A percentile compares a stretch with the other conserved stretches of the same genome.
phyloP scores from a whole-genome alignment of 2,888 invertebrate species.

The Stictocephala bisonia region DNA sequence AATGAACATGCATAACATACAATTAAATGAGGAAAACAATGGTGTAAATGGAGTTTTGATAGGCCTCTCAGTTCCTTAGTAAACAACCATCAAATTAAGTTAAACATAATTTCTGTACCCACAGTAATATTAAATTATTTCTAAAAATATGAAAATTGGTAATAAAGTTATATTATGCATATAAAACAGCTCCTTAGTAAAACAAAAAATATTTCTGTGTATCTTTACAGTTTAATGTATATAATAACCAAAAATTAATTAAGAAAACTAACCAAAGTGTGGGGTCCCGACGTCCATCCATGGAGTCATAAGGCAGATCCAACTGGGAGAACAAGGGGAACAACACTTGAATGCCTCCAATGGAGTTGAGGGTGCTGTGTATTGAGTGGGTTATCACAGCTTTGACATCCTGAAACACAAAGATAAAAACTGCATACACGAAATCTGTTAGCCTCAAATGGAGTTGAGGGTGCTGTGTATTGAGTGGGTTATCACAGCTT shows the following conservation, averaged over 20 bases:
- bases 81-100: too few species aligned
- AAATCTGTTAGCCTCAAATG: conserved; percentile 98
- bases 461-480: conserved; percentile 99
- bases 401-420: conserved; percentile 88
- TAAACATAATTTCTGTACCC: too few species aligned
- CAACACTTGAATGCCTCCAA: conserved; percentile 98
- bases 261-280: conserved; percentile 80
- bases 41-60: too few species aligned
- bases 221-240: conserved; percentile 38
- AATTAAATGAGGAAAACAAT: too few species aligned
- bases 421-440: conserved; percentile 45
- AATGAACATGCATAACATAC: too few species aligned
- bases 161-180: background rate
- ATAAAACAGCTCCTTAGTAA: background rate
- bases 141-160: conserved; percentile 46
- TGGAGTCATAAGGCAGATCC: conserved; percentile 87
- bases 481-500: conserved; percentile 98
- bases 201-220: conserved; percentile 11
- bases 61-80: too few species aligned
- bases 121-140: too few species aligned
- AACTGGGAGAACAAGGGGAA: conserved; percentile 98
- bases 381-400: conserved; percentile 99
- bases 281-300: conserved; percentile 86
- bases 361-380: conserved; percentile 98
- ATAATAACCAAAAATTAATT: too few species aligned